These are phyloP conservation scores for Condylura cristata DNA, from an alignment of 2,113 vertebrate species.

Conservation along the genomic window DNA sequence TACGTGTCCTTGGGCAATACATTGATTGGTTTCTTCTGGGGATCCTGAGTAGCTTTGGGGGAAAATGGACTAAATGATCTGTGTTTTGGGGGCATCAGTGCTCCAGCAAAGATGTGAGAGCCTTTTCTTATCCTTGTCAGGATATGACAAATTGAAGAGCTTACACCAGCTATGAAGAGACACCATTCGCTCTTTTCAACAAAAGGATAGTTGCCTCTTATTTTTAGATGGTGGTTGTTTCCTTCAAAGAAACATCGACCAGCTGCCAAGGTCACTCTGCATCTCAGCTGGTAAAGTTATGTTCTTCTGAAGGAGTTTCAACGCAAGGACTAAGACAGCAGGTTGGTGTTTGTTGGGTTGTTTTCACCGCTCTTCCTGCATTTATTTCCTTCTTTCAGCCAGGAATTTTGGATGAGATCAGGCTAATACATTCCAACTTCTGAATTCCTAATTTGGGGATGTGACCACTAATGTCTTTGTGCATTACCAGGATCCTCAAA, in stretches of 20 bases:
- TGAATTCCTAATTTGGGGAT: constrained; percentile 19
- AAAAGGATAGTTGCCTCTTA: not conserved
- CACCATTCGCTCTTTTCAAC: not conserved
- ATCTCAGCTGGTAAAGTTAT: not conserved
- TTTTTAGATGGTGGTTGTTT: not conserved
- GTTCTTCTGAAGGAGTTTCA: not conserved
- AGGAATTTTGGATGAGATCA: not conserved
- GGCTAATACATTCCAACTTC: constrained; percentile 38
- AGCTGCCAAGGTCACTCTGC: not conserved
- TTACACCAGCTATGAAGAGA: not conserved
- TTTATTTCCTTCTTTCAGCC: not conserved
- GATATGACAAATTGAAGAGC: not conserved
- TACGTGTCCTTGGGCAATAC: constrained; percentile 5
- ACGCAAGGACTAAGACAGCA: not conserved
- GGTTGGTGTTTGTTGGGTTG: not conserved
- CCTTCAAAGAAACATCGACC: not conserved
- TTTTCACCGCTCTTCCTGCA: not conserved
- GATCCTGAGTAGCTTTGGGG: not conserved
- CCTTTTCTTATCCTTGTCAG: constrained; percentile 40
- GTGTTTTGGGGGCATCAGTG: not conserved
- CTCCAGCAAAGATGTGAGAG: constrained; percentile 19
- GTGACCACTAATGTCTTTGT: not conserved
- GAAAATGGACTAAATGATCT: constrained; percentile 56
- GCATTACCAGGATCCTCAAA: not conserved
- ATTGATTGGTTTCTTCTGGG: constrained; percentile 14